phyloP scores from a whole-genome alignment of 1,140 invertebrate species.

The Daktulosphaira vitifoliae region DNA sequence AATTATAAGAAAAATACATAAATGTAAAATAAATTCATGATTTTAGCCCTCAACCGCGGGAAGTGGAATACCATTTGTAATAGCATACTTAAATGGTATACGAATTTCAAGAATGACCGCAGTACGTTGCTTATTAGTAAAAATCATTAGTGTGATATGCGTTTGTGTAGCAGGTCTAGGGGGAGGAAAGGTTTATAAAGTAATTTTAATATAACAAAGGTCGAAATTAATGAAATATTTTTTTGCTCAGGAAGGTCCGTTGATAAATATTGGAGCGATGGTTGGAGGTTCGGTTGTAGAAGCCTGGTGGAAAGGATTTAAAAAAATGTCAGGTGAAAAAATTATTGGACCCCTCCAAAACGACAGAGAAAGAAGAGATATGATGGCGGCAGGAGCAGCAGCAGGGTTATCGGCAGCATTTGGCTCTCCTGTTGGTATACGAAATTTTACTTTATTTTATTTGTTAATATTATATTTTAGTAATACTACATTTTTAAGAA shows the following conservation, averaged over 20 bases:
- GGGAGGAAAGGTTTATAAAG: constrained; percentile 73
- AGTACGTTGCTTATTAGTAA: constrained; percentile 85
- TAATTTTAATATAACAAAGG: background rate
- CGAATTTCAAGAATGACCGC: constrained; percentile 87
- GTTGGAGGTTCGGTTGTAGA: constrained; percentile 61
- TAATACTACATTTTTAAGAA: constrained; percentile 3
- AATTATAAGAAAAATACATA: too few relatives aligned
- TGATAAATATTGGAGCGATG: constrained; percentile 97
- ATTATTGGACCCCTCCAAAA: constrained; percentile 81
- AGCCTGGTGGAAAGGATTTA: constrained; percentile 30
- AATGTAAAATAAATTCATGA: too few relatives aligned
- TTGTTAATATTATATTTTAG: constrained; percentile 27
- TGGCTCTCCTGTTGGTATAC: constrained; percentile 71
- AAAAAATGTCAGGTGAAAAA: constrained; percentile 87
- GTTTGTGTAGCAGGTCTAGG: constrained; percentile 92
- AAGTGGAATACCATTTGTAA: constrained; percentile 96
- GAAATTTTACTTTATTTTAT: too few relatives aligned
- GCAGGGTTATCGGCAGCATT: constrained; percentile 35
- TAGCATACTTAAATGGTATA: constrained; percentile 97
- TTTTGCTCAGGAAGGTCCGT: constrained; percentile 83
- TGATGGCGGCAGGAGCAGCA: constrained; percentile 62
- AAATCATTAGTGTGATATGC: constrained; percentile 83
- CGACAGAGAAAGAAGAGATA: constrained; percentile 97
- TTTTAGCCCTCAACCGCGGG: constrained; percentile 83
- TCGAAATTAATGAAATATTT: background rate